Conservation (phyloP, 2,113 vertebrate species). For the Leptodactylus fuscus region DNA sequence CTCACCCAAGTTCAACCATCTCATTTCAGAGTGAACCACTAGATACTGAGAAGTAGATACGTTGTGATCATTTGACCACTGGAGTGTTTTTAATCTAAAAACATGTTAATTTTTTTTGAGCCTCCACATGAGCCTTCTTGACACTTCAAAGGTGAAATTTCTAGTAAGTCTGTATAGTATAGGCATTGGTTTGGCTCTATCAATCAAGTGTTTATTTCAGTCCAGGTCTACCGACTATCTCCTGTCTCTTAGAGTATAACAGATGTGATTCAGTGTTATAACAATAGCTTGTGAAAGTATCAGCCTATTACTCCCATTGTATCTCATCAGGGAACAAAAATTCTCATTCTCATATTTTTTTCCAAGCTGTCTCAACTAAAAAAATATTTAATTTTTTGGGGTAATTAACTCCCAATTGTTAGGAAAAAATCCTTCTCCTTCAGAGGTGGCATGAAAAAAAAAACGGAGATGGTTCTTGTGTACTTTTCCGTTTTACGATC, state of each 20-base stretch:
- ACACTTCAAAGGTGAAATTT: not conserved
- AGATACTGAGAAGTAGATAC: not conserved
- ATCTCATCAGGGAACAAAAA: not conserved
- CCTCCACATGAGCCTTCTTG: not conserved
- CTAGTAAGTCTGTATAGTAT: not conserved
- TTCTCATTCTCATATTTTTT: not conserved
- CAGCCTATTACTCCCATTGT: not conserved
- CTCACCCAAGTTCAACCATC: no score
- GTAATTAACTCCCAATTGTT: constrained; percentile 53
- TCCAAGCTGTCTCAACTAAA: not conserved
- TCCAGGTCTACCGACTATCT: no score
- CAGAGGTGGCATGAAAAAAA: constrained; percentile 66
- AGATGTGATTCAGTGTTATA: no score
- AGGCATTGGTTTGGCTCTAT: no score
- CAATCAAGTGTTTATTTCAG: no score
- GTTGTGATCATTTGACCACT: not conserved
- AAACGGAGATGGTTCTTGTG: constrained; percentile 71
- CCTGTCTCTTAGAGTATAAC: no score
- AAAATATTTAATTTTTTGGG: constrained; percentile 69
- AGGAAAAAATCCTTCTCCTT: constrained; percentile 68
- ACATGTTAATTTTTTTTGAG: not conserved
- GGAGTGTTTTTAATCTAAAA: not conserved
- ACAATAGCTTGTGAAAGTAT: no score
- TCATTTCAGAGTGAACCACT: not conserved
- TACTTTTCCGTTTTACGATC: constrained; percentile 72